Evolutionary conservation across 2,113 vertebrate species (phyloP), one percentile per base, ranked within the genome.

Genomic region (Tinamus guttatus): DNA sequence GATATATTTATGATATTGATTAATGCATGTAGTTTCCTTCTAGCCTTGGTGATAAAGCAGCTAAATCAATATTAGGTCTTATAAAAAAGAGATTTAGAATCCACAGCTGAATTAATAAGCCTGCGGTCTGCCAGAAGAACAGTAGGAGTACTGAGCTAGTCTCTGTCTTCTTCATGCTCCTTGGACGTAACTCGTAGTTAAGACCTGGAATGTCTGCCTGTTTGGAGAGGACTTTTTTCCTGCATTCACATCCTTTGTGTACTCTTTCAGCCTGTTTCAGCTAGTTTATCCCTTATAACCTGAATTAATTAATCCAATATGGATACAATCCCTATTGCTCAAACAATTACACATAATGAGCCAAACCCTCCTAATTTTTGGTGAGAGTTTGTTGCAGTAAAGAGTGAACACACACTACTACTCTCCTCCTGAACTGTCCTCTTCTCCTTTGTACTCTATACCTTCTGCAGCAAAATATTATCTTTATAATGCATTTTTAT

Each of bases 161-260:
- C 18, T 10, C 6, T 71, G 45, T 47, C 13, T 79, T 78, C 54
- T 64, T 41, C 67, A 11, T 40, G 6, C 17, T 92, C 6, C 25
- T 49, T 40, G 16, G 20, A 45, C 20, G 28, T 25, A 71, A 67
- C 2, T 14, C 32, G 8, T 18, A 14, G 25, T 52, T 47, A 12
- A 49, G 10, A 20, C 3, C 32, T 79, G 17, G 36, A 75, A 14
- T 32, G 36, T 19, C 3, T 47, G 58, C 5, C 19, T 76, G 4
- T 77, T 86, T n/a, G 68, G 10, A 65, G 20, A 34, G 78, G 30
- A 28, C 16, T 11, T 21, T 27, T 30, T 6, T 80, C 64, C 71
- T 74, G 5, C 24, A 11, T 60, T 77, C 11, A 30, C 13, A n/a
- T 49, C 8, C 9, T 9, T 4, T 0, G 0, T 25, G 9, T 16